A percentile compares a stretch with the other conserved stretches of the same genome.
Conservation (phyloP, 2,888 invertebrate species). For the Limnephilus auricula region DNA sequence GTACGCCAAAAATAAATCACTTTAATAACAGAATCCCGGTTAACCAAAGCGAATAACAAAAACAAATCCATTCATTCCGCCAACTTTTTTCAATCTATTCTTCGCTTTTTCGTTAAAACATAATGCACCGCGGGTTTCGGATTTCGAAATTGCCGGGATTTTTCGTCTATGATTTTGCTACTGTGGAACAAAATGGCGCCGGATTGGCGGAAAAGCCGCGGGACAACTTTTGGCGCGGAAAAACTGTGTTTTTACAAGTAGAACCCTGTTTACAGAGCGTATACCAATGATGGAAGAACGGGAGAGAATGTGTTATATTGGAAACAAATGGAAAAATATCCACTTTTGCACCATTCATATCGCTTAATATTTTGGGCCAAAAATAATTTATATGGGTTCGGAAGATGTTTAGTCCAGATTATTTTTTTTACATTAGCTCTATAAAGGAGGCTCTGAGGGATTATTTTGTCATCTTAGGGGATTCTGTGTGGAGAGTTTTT, state of each 20-base stretch:
- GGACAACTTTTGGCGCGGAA: not conserved
- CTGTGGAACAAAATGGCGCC: not conserved
- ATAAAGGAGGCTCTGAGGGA: too few species aligned
- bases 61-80: not conserved
- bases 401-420: too few species aligned
- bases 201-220: not conserved
- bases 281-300: not conserved
- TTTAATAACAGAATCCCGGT: too few species aligned
- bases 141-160: not conserved
- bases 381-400: too few species aligned
- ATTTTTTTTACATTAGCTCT: too few species aligned
- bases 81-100: not conserved
- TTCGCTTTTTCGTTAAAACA: not conserved
- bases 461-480: too few species aligned
- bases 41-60: not conserved
- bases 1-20: too few species aligned
- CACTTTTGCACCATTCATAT: too few species aligned
- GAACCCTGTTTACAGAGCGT: not conserved
- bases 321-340: not conserved
- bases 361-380: too few species aligned
- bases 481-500: too few species aligned
- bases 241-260: not conserved
- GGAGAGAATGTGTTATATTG: not conserved
- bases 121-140: not conserved
- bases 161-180: slow-evolving; percentile 4